Conservation (phyloP, 2,888 invertebrate genomes). For the Ashinkailepas kermadecensis region DNA sequence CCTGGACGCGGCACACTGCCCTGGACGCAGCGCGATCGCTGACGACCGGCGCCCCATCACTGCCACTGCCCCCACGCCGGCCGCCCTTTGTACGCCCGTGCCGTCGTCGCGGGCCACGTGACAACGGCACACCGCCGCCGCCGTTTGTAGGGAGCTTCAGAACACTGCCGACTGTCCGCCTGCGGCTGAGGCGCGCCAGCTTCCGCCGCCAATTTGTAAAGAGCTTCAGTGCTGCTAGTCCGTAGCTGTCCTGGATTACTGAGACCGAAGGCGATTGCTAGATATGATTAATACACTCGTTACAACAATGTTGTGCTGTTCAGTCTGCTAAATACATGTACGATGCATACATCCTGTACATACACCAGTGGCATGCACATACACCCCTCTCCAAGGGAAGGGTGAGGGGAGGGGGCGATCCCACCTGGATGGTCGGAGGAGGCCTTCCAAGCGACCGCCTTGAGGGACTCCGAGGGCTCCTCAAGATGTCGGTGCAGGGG, state of each 20-base stretch:
- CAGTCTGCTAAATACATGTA: too few species aligned
- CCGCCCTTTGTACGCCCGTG: too few species aligned
- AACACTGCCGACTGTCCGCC: not conserved
- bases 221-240: conserved; percentile 1
- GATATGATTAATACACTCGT: not conserved
- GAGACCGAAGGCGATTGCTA: not conserved
- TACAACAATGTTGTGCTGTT: not conserved
- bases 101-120: not conserved
- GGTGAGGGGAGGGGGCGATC: too few species aligned
- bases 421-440: too few species aligned
- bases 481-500: too few species aligned
- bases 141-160: not conserved
- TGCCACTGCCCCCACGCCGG: not conserved
- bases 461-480: too few species aligned
- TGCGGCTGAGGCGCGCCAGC: not conserved
- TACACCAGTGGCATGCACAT: too few species aligned
- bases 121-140: not conserved
- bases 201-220: not conserved
- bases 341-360: too few species aligned
- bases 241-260: not conserved
- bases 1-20: too few species aligned
- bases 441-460: too few species aligned
- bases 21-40: too few species aligned
- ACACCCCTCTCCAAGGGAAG: too few species aligned
- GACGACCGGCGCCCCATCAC: not conserved